Evolutionary conservation across 2,113 vertebrate genomes (phyloP), one percentile per base, ranked within the genome.

Genomic region (Abramis brama): DNA sequence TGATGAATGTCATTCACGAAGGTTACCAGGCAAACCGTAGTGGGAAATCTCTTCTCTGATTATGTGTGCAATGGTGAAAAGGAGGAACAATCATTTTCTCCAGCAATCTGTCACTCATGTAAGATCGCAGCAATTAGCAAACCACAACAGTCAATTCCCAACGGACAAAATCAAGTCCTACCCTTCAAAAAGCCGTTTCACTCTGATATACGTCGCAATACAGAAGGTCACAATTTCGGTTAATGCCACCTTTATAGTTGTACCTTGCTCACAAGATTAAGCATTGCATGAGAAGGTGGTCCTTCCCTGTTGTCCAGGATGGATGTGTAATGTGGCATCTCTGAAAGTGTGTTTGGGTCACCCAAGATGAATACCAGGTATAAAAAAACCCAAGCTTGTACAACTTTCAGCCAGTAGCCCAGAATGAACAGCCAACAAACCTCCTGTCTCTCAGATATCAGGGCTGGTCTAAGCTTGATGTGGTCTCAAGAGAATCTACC

Each of bases 401-500:
- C 39, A 52, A 50, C 36, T 43, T 12, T 71, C 68, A 23, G 19
- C 36, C 19, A 21, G 66, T 78, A 71, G 21, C 36, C 68, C 68
- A 43, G 36, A 43, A 23, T n/a, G 70, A 73, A 71, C 68, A 71
- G 70, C 70, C 70, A 73, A n/a, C 36, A 73, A 43, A 36, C 39
- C 70, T 73, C 21, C 21, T n/a, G 71, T 86, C 70, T 78, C 30
- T 73, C 55, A 77, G 33, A 60, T 55, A 33, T 39, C 82, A 59
- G 45, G n/a, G 39, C 36, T 45, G 52, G 39, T 75, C 59, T 66
- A 86, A 92, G 85, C 90, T 79, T 62, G 12, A 79, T 50, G 73
- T 73, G 70, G 33, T 66, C 76, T 90, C 79, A 71, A 71, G 88
- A 86, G 43, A 93, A 91, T 91, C 93, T 87, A 92, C 92, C 92